Evolutionary conservation across 2,888 invertebrate genomes (phyloP), one percentile per base, ranked within the genome.

Genomic region (Falcaria lacertinaria): DNA sequence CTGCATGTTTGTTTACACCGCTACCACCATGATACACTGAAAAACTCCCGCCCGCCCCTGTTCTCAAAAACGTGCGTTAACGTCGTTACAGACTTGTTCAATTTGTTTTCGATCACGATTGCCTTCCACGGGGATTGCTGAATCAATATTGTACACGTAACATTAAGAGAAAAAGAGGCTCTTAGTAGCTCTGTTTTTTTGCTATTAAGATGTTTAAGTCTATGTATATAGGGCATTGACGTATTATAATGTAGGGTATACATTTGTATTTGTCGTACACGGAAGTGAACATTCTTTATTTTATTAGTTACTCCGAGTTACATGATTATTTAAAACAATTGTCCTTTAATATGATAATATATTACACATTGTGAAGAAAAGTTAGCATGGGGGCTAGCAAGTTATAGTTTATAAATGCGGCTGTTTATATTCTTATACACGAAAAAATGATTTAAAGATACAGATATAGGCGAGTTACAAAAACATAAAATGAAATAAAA

Each of bases 21-120:
- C n/a, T n/a, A n/a, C n/a, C n/a, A n/a, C n/a, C n/a, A n/a, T n/a
- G n/a, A n/a, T n/a, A n/a, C n/a, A n/a, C 25, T n/a, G 8, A 22
- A 19, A 14, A 14, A 22, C n/a, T 14, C 22, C 22, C 7, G 8
- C 17, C 13, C 35, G 36, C 47, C 41, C 41, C 46, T 47, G 50
- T 56, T 58, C 58, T 52, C 48, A 46, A 52, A 56, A 19, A 57
- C 59, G 58, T 63, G 52, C 43, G 58, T 67, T 28, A 66, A 66
- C 56, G 45, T 52, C 47, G 60, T 67, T 65, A 67, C 46, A 11
- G 48, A 55, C 48, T 59, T 57, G 51, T 57, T 54, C 54, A 46
- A 42, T 45, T 41, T 44, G 47, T 39, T 43, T 33, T 38, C 41
- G 42, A 47, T 45, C 42, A 34, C 44, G 50, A 50, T 50, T 45